Base-by-base conservation (phyloP, 2,797 vertebrate genomes). In the Acanthurus tractus region DNA sequence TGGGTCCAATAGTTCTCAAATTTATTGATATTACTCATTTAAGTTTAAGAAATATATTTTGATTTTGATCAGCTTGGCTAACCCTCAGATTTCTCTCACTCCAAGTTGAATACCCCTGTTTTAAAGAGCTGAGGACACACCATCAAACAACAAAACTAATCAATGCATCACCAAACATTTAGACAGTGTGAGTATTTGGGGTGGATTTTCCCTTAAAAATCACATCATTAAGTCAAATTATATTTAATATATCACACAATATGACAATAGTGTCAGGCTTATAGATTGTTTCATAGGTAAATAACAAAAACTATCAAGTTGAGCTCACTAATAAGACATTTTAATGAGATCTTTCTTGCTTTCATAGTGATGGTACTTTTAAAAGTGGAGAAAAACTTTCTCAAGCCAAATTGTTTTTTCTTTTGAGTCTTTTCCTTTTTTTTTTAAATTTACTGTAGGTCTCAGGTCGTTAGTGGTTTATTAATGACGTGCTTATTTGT, bases 381-480 rank as follows among this genome's bases (percentile, higher is more conserved):
- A 34, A 65, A 86, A 88, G 63, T 86, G 76, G 81, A 89, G 81
- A 88, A 86, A 74, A 83, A 63, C 78, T 84, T 85, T 93, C 83
- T 91, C 80, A 92, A 92, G 89, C 90, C 91, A 94, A 94, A 92
- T 90, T 71, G 2, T 45, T 74, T 83, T 83, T 73, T 69, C 73
- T 63, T 15, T 22, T n/a, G n/a, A n/a, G n/a, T n/a, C 23, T 88
- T 86, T 34, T 34, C 6, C 3, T 34, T 34, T 34, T 34, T 7
- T 34, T 34, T 34, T 34, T 29, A n/a, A 25, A 25, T 79, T 76
- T 81, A 82, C 76, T 59, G 64, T 93, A 94, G 93, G 67, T 86
- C 92, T 94, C 92, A 94, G 92, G 88, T 88, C 59, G 84, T 86
- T 89, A 87, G 76, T 66, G 44, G n/a, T 74, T 62, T 45, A 23